These are phyloP conservation scores for Chromis chromis DNA, from an alignment of 2,797 vertebrate genomes.

Conservation along the genomic window DNA sequence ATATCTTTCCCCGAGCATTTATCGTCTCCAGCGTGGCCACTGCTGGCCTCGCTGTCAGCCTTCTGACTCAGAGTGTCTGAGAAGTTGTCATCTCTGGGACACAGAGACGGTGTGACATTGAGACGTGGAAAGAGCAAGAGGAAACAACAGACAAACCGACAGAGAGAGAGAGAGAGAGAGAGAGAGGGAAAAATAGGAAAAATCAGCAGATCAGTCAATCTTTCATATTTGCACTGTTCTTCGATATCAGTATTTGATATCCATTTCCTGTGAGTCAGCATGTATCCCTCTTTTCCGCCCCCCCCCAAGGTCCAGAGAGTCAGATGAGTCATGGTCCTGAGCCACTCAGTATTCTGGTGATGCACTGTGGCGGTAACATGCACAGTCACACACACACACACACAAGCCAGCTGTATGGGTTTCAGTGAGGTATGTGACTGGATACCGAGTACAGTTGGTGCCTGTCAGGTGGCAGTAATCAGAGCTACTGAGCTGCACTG, in stretches of 20 bases:
- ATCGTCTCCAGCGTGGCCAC: constrained; percentile 92
- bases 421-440: constrained; percentile 51
- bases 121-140: constrained; percentile 39
- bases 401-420: constrained; percentile 38
- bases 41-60: constrained; percentile 97
- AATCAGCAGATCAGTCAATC: constrained; percentile 57
- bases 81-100: constrained; percentile 94
- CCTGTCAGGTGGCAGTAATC: constrained; percentile 59
- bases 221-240: constrained; percentile 44
- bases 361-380: constrained; percentile 21
- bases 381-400: constrained; percentile 8
- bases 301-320: constrained; percentile 46
- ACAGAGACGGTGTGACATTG: constrained; percentile 50
- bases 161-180: neutral
- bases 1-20: constrained; percentile 94
- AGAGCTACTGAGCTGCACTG: constrained; percentile 49
- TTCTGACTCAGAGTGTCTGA: constrained; percentile 98
- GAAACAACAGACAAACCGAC: constrained; percentile 36
- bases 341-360: constrained; percentile 60
- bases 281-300: neutral
- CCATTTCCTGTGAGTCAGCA: constrained; percentile 69
- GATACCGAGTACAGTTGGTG: constrained; percentile 51
- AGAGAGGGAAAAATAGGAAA: neutral
- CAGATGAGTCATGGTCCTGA: constrained; percentile 68
- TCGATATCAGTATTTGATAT: constrained; percentile 59